A percentile compares a stretch with the other conserved stretches of the same genome.
phyloP scores from a whole-genome alignment of 2,888 invertebrate genomes.

The Cantharis flavilabris region DNA sequence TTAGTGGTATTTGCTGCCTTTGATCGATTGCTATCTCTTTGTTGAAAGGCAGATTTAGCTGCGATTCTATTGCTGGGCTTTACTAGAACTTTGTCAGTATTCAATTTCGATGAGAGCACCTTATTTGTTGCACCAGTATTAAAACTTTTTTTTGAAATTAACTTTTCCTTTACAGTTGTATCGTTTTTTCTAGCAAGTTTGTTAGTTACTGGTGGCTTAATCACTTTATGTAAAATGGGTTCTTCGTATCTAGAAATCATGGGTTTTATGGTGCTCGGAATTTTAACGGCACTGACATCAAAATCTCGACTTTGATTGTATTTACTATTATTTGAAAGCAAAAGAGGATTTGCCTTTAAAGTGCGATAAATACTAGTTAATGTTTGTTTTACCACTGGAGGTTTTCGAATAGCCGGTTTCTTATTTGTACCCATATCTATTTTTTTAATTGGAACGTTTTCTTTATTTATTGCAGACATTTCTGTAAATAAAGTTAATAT shows the following conservation, averaged over 20 bases:
- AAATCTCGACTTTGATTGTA: neutral
- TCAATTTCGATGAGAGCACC: neutral
- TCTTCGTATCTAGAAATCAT: neutral
- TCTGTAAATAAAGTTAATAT: neutral
- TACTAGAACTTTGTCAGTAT: neutral
- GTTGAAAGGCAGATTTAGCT: neutral
- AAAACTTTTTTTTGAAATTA: neutral
- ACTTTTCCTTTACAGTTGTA: neutral
- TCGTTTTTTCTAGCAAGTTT: neutral
- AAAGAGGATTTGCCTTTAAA: slow-evolving; percentile 33
- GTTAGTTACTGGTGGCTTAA: neutral
- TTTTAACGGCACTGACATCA: neutral
- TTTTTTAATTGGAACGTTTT: neutral
- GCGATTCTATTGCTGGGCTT: neutral
- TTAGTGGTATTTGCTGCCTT: neutral
- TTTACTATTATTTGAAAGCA: slow-evolving; percentile 4
- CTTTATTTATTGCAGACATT: neutral
- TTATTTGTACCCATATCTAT: neutral
- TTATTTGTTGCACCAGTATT: neutral
- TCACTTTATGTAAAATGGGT: neutral
- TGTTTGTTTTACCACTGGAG: slow-evolving; percentile 43
- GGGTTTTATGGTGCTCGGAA: neutral
- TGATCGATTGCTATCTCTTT: neutral
- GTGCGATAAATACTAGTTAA: slow-evolving; percentile 40
- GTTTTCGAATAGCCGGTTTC: slow-evolving; percentile 35